Evolutionary conservation across 2,113 vertebrate species (phyloP), one percentile per base, ranked within the genome.

Genomic region (Ahaetulla prasina): DNA sequence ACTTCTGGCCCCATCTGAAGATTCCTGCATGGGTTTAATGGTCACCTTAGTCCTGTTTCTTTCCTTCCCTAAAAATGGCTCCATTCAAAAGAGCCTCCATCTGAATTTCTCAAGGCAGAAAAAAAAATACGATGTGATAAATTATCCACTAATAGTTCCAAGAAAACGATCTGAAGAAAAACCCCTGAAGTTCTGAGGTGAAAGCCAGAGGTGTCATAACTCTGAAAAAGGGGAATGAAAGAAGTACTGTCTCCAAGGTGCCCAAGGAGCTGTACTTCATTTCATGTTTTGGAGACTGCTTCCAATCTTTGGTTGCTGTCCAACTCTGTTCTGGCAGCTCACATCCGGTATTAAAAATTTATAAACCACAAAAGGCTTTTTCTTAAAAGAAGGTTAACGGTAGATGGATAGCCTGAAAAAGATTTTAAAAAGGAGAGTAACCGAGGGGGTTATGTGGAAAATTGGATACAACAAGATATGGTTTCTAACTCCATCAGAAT

Each of bases 281-380:
- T 97, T 97, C 97, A 97, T 97, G 94, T 90, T 95, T 93, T 93
- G 96, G 95, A 96, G 96, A 95, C 96, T 96, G 97, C 92, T 96
- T 96, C 95, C 96, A 97, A 95, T 92, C 95, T 95, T 96, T 97
- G 98, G 97, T 95, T 92, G 91, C 91, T 87, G 84, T 97, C 97
- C 98, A 98, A 97, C 96, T 96, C 95, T 94, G 97, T 88, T 95
- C 97, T 97, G 97, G 98, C 97, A 97, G 97, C 95, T 95, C 95
- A 93, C 96, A 97, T 97, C 97, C 97, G 97, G 96, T 97, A 97
- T 97, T 97, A 97, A 98, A 93, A 97, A 98, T 97, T 96, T 97
- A 98, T 98, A 97, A 98, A 97, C 97, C 97, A 98, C 95, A 22
- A 97, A 98, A 97, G 96, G 91, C 94, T 95, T 97, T 98, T 97